Evolutionary conservation across 2,888 invertebrate species (phyloP).

Genomic region (Camponotus fellah): DNA sequence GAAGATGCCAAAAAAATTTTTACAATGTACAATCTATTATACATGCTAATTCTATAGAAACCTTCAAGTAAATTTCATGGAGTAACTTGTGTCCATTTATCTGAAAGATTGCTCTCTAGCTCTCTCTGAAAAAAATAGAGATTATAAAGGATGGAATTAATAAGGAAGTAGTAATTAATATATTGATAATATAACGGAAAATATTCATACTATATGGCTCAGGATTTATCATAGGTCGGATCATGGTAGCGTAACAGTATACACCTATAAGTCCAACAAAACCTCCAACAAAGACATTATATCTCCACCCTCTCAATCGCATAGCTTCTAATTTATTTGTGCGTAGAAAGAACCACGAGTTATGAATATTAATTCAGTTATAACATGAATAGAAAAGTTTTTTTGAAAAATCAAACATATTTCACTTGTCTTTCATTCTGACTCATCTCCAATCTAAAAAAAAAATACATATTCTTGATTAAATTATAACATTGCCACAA

Average conservation of each 20-base stretch:
- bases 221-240: constrained; percentile 89
- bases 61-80: background rate
- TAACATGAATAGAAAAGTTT: background rate
- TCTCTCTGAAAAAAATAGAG: constrained; percentile 46
- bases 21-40: background rate
- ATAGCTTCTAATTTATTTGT: background rate
- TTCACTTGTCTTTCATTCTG: background rate
- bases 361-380: background rate
- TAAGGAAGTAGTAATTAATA: constrained; percentile 20
- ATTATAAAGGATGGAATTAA: constrained; percentile 2
- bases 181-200: background rate
- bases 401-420: background rate
- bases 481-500: background rate
- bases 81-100: background rate
- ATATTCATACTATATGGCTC: constrained; percentile 89
- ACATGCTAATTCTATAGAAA: background rate
- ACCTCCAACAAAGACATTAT: constrained; percentile 86
- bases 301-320: constrained; percentile 84
- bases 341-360: background rate
- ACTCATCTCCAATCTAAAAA: background rate
- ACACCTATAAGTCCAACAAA: constrained; percentile 88
- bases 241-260: constrained; percentile 88
- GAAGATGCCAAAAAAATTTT: background rate
- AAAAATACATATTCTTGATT: background rate
- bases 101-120: constrained; percentile 1